Evolutionary conservation across 2,113 vertebrate genomes (phyloP).

Genomic region (Nannobrachium achirus): DNA sequence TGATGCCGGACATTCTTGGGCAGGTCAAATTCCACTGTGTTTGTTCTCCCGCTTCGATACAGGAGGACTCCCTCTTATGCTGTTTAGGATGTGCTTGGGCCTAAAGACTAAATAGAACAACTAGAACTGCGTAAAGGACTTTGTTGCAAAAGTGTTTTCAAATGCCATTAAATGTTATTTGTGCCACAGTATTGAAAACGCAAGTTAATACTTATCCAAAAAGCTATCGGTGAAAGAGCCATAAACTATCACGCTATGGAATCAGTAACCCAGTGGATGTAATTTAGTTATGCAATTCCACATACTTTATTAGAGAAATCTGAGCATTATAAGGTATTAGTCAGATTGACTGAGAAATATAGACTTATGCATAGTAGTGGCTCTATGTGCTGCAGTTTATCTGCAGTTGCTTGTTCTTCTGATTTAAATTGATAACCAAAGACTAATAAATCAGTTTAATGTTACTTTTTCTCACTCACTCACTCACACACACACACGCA

Average conservation of each 20-base stretch:
- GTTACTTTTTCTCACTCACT: constrained; percentile 19
- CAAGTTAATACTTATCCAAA: no score
- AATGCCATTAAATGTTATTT: no score
- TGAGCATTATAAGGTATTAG: not conserved
- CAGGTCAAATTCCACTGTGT: constrained; percentile 64
- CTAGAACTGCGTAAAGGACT: no score
- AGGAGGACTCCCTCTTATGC: constrained; percentile 3
- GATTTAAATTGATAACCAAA: constrained; percentile 36
- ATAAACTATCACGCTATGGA: no score
- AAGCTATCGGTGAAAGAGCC: no score
- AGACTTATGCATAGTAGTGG: not conserved
- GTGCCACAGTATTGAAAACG: no score
- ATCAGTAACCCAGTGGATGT: not conserved
- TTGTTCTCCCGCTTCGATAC: constrained; percentile 34
- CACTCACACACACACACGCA: not conserved
- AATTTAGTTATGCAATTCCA: constrained; percentile 11
- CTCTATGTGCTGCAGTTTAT: constrained; percentile 1
- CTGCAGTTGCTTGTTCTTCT: constrained; percentile 36
- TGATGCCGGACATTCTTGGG: constrained; percentile 61
- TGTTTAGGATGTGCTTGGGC: not conserved
- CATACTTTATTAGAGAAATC: not conserved
- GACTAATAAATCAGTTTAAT: constrained; percentile 36
- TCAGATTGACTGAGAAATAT: not conserved
- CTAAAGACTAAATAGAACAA: no score
- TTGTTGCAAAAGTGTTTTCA: no score